Percentiles rank a stretch among this genome's conserved stretches.
These are phyloP conservation scores for Heloderma charlesbogerti DNA, from an alignment of 2,113 vertebrate genomes.

Conservation along the genomic window DNA sequence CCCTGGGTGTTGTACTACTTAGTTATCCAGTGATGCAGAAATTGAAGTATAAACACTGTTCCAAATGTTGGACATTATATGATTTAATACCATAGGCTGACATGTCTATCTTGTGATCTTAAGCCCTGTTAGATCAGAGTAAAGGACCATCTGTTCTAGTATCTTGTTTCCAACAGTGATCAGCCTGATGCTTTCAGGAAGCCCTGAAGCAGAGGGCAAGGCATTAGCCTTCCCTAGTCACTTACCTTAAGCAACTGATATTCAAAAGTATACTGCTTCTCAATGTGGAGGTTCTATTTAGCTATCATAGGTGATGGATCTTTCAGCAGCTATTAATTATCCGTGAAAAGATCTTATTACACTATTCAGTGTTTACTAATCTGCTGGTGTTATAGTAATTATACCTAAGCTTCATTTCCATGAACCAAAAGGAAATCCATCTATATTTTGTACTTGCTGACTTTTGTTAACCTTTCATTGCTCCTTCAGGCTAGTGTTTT, in stretches of 20 bases:
- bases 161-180: neutral
- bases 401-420: neutral
- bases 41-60: neutral
- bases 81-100: neutral
- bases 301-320: neutral
- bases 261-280: neutral
- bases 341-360: neutral
- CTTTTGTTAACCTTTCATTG: neutral
- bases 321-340: neutral
- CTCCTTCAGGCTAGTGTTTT: neutral
- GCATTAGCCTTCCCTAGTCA: neutral
- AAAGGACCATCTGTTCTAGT: neutral
- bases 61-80: neutral
- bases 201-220: neutral
- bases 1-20: neutral
- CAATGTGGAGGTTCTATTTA: no score
- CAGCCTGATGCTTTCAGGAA: neutral
- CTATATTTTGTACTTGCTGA: neutral
- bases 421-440: neutral
- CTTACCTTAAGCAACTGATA: neutral
- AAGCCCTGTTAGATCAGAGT: neutral
- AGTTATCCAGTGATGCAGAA: neutral
- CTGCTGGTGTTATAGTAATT: neutral
- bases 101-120: neutral
- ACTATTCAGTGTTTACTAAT: neutral